A percentile compares a stretch with the other conserved stretches of the same genome.
These are phyloP conservation scores for Plagiodera versicolora DNA, from an alignment of 2,888 invertebrate genomes.

Conservation along the genomic window DNA sequence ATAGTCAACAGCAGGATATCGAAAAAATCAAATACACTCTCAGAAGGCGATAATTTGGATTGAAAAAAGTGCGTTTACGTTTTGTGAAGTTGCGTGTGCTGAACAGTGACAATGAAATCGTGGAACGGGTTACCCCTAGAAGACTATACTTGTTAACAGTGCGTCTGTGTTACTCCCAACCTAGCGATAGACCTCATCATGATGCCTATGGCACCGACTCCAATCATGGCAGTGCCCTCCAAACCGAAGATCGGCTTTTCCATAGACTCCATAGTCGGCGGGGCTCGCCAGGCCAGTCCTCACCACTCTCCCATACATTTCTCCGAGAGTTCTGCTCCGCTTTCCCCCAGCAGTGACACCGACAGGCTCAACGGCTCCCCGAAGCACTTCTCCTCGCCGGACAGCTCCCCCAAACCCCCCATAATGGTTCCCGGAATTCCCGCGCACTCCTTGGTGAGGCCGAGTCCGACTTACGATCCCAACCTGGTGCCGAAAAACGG, in stretches of 20 bases:
- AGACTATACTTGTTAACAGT: conserved; percentile 28
- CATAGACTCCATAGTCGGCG: conserved; percentile 92
- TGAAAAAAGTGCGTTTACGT: not conserved
- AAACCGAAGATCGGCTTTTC: conserved; percentile 94
- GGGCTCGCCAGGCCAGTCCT: conserved; percentile 48
- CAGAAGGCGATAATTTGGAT: not conserved
- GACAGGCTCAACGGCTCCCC: conserved; percentile 48
- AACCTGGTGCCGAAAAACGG: conserved; percentile 53
- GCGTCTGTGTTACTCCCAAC: no score
- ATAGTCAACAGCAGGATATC: conserved; percentile 10
- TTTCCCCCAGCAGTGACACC: conserved; percentile 57
- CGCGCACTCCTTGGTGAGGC: conserved; percentile 54
- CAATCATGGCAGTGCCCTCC: conserved; percentile 87
- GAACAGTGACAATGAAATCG: conserved; percentile 15
- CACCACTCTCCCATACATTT: conserved; percentile 58
- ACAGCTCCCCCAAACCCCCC: conserved; percentile 61
- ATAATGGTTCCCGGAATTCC: conserved; percentile 57
- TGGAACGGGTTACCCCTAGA: conserved; percentile 14
- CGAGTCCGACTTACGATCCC: conserved; percentile 59
- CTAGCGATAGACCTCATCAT: conserved; percentile 59
- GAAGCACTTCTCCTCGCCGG: conserved; percentile 39
- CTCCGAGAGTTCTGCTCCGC: conserved; percentile 57
- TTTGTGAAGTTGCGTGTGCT: no score
- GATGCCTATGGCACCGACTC: conserved; percentile 91
- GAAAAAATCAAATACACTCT: not conserved